A percentile compares a stretch with the other conserved stretches of the same genome.
These are phyloP conservation scores for Pseudomyrmex dendroicus DNA, from an alignment of 1,140 invertebrate species.

Conservation along the genomic window DNA sequence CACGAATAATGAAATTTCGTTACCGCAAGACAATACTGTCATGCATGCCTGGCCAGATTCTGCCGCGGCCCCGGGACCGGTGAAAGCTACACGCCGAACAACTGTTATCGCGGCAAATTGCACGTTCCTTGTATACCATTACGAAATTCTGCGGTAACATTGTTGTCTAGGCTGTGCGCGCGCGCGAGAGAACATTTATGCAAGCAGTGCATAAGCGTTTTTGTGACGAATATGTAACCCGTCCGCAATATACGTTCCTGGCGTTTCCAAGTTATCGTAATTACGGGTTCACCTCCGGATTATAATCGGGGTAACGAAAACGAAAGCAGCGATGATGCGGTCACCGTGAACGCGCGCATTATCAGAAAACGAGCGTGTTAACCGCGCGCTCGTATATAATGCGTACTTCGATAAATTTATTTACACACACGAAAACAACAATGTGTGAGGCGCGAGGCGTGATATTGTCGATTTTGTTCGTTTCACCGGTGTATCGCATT, in stretches of 20 bases:
- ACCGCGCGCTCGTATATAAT: not conserved
- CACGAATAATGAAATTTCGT: conserved; percentile 69
- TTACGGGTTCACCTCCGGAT: not conserved
- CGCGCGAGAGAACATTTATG: not conserved
- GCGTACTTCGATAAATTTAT: not conserved
- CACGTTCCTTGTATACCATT: conserved; percentile 60
- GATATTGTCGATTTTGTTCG: not conserved
- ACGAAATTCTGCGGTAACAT: conserved; percentile 62
- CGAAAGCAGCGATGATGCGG: conserved; percentile 9
- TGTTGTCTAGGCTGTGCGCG: not conserved
- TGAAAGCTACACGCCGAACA: conserved; percentile 55
- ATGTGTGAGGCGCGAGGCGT: not conserved
- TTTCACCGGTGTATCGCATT: not conserved
- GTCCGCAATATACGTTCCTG: not conserved
- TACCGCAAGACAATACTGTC: conserved; percentile 64
- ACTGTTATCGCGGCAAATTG: conserved; percentile 66
- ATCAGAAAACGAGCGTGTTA: not conserved
- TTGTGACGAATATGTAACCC: not conserved
- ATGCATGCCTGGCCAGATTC: conserved; percentile 56
- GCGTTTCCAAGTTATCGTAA: not conserved
- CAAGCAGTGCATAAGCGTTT: not conserved
- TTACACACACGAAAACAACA: not conserved
- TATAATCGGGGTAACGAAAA: conserved; percentile 1
- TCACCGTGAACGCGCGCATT: not conserved
- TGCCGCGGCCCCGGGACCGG: conserved; percentile 30